These are phyloP conservation scores for Mythimna loreyi DNA, from an alignment of 2,888 invertebrate genomes.

Conservation along the genomic window DNA sequence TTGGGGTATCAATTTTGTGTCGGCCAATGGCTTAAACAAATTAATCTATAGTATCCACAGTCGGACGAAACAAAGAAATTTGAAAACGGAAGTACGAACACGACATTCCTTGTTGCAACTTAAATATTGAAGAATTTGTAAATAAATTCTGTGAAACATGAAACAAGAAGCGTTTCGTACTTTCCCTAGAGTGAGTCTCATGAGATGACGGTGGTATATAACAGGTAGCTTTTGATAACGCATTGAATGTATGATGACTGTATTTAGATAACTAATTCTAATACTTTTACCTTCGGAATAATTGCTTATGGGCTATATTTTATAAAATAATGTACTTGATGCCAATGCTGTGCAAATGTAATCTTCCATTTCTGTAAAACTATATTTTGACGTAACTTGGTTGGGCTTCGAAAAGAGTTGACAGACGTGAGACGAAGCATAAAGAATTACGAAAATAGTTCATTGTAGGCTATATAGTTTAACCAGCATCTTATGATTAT, in stretches of 20 bases:
- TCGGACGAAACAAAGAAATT: slow-evolving; percentile 47
- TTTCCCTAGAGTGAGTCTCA: slow-evolving; percentile 52
- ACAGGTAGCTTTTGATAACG: slow-evolving; percentile 71
- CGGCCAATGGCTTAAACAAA: background rate
- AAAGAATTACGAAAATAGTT: background rate
- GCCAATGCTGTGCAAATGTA: slow-evolving; percentile 57
- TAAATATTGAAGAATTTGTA: slow-evolving; percentile 42
- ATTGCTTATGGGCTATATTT: slow-evolving; percentile 55
- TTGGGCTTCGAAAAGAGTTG: slow-evolving; percentile 28
- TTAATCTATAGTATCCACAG: slow-evolving; percentile 51
- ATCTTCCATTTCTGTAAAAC: slow-evolving; percentile 55
- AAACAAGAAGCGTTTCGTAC: slow-evolving; percentile 38
- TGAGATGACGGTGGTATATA: slow-evolving; percentile 53
- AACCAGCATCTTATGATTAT: background rate
- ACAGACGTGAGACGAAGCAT: background rate
- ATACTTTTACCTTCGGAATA: slow-evolving; percentile 35
- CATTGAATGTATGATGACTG: slow-evolving; percentile 53
- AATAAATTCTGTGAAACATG: slow-evolving; percentile 37
- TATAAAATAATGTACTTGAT: slow-evolving; percentile 47
- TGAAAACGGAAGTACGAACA: slow-evolving; percentile 42
- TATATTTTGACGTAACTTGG: slow-evolving; percentile 42
- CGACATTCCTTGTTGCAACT: slow-evolving; percentile 4
- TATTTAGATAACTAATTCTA: slow-evolving; percentile 53
- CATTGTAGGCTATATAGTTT: background rate
- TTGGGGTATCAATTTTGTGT: background rate